These are phyloP conservation scores for Sylvilagus bachmani DNA, from an alignment of 2,113 vertebrate species.

Conservation along the genomic window DNA sequence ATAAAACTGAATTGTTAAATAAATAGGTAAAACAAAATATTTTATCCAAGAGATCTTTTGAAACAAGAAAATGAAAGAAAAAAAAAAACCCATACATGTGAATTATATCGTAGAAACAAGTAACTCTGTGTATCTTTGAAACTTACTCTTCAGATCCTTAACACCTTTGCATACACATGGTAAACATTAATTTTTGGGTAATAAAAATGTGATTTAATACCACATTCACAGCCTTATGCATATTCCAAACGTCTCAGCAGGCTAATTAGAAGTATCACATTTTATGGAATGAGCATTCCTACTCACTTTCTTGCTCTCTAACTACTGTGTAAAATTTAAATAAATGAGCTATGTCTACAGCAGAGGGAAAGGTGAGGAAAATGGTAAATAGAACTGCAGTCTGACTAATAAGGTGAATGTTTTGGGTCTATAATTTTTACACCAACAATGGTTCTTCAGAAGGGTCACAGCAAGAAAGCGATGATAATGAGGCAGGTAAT, in stretches of 20 bases:
- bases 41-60: constrained; percentile 26
- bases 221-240: constrained; percentile 65
- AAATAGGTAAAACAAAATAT: neutral
- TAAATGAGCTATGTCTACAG: constrained; percentile 75
- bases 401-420: constrained; percentile 79
- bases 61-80: neutral
- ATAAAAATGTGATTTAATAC: constrained; percentile 76
- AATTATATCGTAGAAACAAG: constrained; percentile 55
- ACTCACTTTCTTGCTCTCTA: constrained; percentile 80
- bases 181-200: constrained; percentile 72
- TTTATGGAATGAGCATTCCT: constrained; percentile 78
- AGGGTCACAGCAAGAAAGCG: constrained; percentile 70
- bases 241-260: constrained; percentile 65
- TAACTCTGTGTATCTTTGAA: constrained; percentile 32
- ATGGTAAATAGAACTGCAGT: constrained; percentile 73
- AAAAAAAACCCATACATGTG: neutral
- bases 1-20: constrained; percentile 10
- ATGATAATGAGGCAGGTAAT: constrained; percentile 58
- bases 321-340: constrained; percentile 81
- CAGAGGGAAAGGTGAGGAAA: constrained; percentile 74
- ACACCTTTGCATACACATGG: constrained; percentile 52
- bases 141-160: neutral
- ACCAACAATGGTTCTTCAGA: constrained; percentile 71
- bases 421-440: constrained; percentile 77
- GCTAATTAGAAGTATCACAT: constrained; percentile 83